Percentiles rank a stretch among this genome's conserved stretches.
Conservation (phyloP, 2,113 vertebrate species). For the Entomyzon cyanotis region DNA sequence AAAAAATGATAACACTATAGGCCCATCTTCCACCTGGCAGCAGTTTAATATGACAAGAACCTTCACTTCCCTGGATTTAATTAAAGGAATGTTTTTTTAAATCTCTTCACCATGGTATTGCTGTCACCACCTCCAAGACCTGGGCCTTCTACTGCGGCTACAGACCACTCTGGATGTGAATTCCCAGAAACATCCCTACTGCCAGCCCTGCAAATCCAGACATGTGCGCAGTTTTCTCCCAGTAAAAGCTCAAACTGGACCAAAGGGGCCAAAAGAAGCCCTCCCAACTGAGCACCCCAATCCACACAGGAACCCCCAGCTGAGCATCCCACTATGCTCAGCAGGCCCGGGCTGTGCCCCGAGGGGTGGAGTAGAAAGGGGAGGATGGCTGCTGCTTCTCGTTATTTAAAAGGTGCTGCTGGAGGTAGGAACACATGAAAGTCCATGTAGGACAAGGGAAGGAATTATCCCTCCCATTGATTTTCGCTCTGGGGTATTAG, state of each 20-base stretch:
- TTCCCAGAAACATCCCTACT: not conserved
- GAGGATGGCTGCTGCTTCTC: not conserved
- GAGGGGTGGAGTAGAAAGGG: not conserved
- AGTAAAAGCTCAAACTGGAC: not conserved
- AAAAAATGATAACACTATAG: rapidly evolving
- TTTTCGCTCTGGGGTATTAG: conserved; percentile 96
- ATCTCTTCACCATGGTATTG: not conserved
- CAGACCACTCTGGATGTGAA: rapidly evolving
- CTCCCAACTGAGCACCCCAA: not conserved
- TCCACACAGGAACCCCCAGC: not conserved
- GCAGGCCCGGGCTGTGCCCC: not conserved
- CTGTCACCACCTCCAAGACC: not conserved
- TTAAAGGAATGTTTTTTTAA: not conserved
- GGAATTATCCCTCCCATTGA: conserved; percentile 96
- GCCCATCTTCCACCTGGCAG: not conserved
- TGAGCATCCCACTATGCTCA: not conserved
- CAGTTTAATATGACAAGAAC: not conserved
- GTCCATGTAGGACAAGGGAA: conserved; percentile 79
- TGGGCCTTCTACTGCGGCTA: not conserved
- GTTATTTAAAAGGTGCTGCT: conserved; percentile 51
- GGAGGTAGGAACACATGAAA: conserved; percentile 65
- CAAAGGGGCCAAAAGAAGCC: not conserved
- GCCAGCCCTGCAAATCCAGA: not conserved
- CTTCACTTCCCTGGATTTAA: not conserved
- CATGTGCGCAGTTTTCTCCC: not conserved